Evolutionary conservation across 2,888 invertebrate genomes (phyloP).

Genomic region (Resseliella maxima): DNA sequence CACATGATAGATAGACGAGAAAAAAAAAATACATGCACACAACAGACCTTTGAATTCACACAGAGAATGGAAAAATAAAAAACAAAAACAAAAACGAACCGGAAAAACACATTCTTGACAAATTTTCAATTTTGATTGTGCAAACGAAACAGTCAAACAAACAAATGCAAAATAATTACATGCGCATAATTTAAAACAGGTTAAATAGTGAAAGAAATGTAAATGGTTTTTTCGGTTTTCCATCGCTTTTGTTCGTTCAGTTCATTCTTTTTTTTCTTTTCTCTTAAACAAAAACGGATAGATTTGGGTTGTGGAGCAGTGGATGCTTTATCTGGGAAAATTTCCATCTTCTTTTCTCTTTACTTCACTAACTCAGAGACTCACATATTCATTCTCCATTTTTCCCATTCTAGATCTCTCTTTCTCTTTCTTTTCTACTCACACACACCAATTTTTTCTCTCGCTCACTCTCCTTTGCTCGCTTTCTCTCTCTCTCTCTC

Average conservation of each 20-base stretch:
- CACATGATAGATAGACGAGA: not conserved
- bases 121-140: slow-evolving; percentile 38
- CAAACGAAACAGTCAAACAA: slow-evolving; percentile 29
- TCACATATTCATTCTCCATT: too few relatives aligned
- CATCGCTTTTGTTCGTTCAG: not conserved
- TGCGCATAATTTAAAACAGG: slow-evolving; percentile 54
- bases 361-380: too few relatives aligned
- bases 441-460: too few relatives aligned
- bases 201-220: slow-evolving; percentile 24
- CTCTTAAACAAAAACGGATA: too few relatives aligned
- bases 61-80: slow-evolving; percentile 35
- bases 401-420: not conserved
- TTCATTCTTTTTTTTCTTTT: too few relatives aligned
- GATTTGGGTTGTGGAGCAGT: too few relatives aligned
- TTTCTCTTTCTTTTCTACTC: too few relatives aligned
- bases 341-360: too few relatives aligned
- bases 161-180: slow-evolving; percentile 51
- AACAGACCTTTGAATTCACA: too few relatives aligned
- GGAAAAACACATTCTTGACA: not conserved
- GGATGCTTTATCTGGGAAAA: too few relatives aligned
- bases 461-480: too few relatives aligned
- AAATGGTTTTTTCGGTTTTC: not conserved
- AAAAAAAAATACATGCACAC: not conserved
- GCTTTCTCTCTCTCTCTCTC: too few relatives aligned
- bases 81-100: not conserved